Evolutionary conservation across 2,113 vertebrate species (phyloP).

Genomic region (Pheucticus melanocephalus): DNA sequence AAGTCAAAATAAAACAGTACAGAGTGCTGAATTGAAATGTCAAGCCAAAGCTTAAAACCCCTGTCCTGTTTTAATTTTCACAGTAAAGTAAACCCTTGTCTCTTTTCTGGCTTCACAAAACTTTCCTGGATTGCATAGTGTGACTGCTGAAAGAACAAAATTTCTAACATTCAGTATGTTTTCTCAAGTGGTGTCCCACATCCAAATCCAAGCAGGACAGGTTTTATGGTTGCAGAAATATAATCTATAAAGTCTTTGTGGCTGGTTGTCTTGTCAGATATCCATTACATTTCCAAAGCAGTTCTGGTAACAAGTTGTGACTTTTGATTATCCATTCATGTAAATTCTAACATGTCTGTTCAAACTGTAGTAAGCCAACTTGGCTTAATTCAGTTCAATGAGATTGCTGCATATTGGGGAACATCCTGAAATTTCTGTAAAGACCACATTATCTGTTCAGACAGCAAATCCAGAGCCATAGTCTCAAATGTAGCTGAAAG

Average conservation of each 20-base stretch:
- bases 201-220: not conserved
- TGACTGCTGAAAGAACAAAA: not conserved
- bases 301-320: not conserved
- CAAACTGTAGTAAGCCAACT: not conserved
- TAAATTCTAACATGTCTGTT: not conserved
- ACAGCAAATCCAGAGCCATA: not conserved
- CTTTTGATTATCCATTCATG: not conserved
- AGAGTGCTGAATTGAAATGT: not conserved
- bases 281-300: not conserved
- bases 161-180: not conserved
- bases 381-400: not conserved
- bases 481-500: not conserved
- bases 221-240: not conserved
- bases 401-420: not conserved
- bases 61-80: not conserved
- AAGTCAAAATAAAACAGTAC: not conserved
- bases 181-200: not conserved
- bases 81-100: not conserved
- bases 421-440: not conserved
- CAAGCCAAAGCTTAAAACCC: not conserved
- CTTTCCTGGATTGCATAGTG: not conserved
- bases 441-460: not conserved
- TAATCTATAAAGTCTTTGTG: not conserved
- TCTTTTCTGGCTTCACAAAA: not conserved
- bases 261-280: fast-evolving